Conservation (phyloP, 2,113 vertebrate genomes). For the Cryptotis parvus region DNA sequence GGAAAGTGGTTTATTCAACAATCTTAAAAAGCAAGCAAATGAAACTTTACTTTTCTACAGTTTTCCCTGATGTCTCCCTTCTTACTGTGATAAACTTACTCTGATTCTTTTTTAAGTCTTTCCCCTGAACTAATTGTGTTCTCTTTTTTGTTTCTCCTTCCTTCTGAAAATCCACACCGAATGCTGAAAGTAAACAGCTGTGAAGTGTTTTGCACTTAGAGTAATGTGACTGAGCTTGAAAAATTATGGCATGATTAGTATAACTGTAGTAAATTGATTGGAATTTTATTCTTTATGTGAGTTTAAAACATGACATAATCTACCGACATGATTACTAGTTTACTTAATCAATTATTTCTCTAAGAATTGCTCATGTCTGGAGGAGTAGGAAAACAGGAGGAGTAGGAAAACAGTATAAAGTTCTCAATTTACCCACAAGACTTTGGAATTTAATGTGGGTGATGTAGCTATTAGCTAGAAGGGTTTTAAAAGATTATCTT, state of each 20-base stretch:
- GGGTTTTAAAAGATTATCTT: not conserved
- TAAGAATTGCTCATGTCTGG: not conserved
- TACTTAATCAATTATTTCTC: not conserved
- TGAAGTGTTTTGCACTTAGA: not conserved
- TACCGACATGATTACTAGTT: not conserved
- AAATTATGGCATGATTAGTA: not conserved
- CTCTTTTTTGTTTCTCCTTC: not conserved
- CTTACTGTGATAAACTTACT: not conserved
- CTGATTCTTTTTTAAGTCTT: not conserved
- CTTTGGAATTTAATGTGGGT: not conserved
- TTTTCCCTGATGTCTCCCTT: not conserved
- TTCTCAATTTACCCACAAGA: not conserved
- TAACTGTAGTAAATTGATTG: not conserved
- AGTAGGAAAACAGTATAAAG: not conserved
- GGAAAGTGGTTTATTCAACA: not conserved
- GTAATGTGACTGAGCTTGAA: not conserved
- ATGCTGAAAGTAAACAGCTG: slow-evolving; percentile 4
- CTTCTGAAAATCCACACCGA: not conserved
- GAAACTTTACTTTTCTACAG: not conserved
- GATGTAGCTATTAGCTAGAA: not conserved
- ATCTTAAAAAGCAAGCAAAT: slow-evolving; percentile 6
- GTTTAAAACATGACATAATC: not conserved
- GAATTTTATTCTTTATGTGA: not conserved
- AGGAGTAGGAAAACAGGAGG: not conserved
- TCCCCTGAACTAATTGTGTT: not conserved